Evolutionary conservation across 2,113 vertebrate genomes (phyloP).

Genomic region (Myotis yumanensis): DNA sequence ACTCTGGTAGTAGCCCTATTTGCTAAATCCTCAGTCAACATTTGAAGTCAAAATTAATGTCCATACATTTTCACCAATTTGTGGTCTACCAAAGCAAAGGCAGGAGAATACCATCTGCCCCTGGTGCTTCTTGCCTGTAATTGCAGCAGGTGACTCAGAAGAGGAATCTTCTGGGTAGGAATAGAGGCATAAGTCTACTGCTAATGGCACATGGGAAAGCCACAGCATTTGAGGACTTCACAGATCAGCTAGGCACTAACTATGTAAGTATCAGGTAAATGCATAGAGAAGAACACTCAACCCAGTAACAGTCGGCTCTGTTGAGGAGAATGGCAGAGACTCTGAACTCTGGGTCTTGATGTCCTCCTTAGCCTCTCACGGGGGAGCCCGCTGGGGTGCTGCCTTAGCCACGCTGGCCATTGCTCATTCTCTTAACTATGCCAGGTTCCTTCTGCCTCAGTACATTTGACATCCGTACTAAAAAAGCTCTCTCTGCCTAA

Average conservation of each 20-base stretch:
- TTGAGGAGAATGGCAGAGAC: not conserved
- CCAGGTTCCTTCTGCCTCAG: not conserved
- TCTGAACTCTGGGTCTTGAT: not conserved
- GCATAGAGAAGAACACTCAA: not conserved
- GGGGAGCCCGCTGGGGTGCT: not conserved
- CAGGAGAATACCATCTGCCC: constrained; percentile 27
- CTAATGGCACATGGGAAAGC: not conserved
- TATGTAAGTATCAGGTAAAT: not conserved
- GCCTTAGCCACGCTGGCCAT: no score
- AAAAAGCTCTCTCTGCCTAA: not conserved
- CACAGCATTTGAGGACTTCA: not conserved
- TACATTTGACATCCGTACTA: not conserved
- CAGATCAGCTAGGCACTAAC: not conserved
- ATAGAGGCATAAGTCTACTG: not conserved
- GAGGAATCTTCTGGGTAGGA: not conserved
- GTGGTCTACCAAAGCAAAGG: not conserved
- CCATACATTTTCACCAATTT: not conserved
- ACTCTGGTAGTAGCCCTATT: not conserved
- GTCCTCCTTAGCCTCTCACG: not conserved
- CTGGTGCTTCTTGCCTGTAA: constrained; percentile 53
- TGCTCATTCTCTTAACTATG: not conserved
- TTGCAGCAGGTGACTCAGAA: not conserved
- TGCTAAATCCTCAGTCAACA: not conserved
- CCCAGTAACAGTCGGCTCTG: not conserved
- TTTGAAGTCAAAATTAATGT: not conserved